A percentile compares a stretch with the other conserved stretches of the same genome.
Evolutionary conservation across 2,113 vertebrate species (phyloP).

Genomic region (Ginglymostoma cirratum): DNA sequence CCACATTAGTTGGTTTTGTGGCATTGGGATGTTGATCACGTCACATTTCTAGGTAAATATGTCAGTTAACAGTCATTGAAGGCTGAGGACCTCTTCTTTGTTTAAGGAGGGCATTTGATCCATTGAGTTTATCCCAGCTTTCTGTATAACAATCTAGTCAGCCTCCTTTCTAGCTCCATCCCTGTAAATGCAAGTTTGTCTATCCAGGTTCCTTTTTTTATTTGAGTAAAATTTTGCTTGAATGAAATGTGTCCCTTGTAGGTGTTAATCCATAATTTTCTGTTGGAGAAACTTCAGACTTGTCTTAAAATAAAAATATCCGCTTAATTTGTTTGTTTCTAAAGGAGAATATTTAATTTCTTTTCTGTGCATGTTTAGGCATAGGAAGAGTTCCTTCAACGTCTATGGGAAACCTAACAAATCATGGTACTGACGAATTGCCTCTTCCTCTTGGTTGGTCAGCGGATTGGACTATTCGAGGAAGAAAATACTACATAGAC

Average conservation of each 20-base stretch:
- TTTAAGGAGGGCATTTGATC: not conserved
- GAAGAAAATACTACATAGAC: constrained; percentile 94
- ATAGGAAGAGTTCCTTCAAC: constrained; percentile 90
- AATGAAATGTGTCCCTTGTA: not conserved
- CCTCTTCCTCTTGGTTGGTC: constrained; percentile 91
- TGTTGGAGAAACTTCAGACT: not conserved
- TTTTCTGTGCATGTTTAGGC: constrained; percentile 53
- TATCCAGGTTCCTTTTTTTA: not conserved
- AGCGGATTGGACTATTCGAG: constrained; percentile 94
- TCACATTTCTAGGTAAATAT: too few relatives aligned
- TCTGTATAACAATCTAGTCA: not conserved
- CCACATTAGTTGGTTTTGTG: not conserved
- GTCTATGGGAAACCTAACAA: constrained; percentile 89
- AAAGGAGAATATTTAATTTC: not conserved
- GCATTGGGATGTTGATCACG: not conserved
- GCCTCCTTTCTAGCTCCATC: not conserved
- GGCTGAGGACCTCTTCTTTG: too few relatives aligned
- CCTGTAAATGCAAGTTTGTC: not conserved
- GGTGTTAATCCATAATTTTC: not conserved
- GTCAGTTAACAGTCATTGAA: not conserved
- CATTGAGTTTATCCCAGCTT: not conserved
- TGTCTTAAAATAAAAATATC: not conserved
- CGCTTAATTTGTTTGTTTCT: not conserved
- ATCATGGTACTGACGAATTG: constrained; percentile 75
- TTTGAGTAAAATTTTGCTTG: not conserved